Conservation (phyloP, 2,888 invertebrate species). For the Neria commutata region DNA sequence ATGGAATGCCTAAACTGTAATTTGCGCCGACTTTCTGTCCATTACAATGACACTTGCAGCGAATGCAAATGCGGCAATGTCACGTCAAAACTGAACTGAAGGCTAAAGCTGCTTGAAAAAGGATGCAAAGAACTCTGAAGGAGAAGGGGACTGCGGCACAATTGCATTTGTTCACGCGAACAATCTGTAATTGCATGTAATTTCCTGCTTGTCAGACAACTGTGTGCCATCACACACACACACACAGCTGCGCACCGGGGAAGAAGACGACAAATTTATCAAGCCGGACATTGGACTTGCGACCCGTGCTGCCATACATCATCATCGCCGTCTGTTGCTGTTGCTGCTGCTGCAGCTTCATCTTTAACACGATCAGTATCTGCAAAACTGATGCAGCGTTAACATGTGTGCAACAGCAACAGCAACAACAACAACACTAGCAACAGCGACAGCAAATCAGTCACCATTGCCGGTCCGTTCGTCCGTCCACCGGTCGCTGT, state of each 20-base stretch:
- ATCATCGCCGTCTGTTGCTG: background rate
- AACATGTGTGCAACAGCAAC: slow-evolving; percentile 3
- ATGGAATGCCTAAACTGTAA: slow-evolving; percentile 24
- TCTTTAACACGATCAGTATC: slow-evolving; percentile 27
- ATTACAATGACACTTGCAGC: slow-evolving; percentile 28
- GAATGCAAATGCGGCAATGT: background rate
- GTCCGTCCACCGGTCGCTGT: too few species aligned
- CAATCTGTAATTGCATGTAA: slow-evolving; percentile 55
- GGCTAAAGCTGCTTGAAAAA: background rate
- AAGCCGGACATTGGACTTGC: background rate
- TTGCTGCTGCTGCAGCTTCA: slow-evolving; percentile 1
- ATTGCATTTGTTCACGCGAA: slow-evolving; percentile 54
- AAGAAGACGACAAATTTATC: background rate
- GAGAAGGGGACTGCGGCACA: slow-evolving; percentile 37
- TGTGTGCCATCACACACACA: slow-evolving; percentile 25
- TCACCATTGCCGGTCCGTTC: too few species aligned
- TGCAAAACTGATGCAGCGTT: background rate
- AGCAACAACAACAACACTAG: background rate
- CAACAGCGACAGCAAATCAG: background rate
- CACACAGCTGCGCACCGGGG: slow-evolving; percentile 26
- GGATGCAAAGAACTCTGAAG: background rate
- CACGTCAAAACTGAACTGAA: background rate
- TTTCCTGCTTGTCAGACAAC: slow-evolving; percentile 48
- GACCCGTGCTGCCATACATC: background rate
- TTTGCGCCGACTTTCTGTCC: slow-evolving; percentile 30